Evolutionary conservation across 2,113 vertebrate species (phyloP), one percentile per base, ranked within the genome.

Genomic region (Rhinopithecus roxellana): DNA sequence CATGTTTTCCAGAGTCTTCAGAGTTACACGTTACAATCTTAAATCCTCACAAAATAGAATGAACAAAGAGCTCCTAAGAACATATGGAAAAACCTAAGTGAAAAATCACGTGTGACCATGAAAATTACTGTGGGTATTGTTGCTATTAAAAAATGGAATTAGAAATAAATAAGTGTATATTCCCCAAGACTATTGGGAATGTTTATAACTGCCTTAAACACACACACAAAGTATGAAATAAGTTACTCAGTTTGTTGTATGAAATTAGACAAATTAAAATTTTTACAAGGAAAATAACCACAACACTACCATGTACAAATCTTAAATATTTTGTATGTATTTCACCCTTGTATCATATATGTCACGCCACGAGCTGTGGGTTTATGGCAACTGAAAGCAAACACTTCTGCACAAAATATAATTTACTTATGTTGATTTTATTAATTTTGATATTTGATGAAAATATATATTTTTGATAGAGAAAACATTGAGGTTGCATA

Each of bases 401-500:
- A 38, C 3, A 57, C 3, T 83, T 85, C 16, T 83, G 4, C 90
- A 30, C 30, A 96, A 90, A 92, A 88, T 80, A 3, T 0, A 90
- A 22, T 55, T 94, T 5, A 32, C 90, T 90, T 52, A 30, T 57
- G 6, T 50, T 84, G 70, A 57, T 86, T 92, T 95, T 83, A 80
- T 74, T 95, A 83, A 93, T 92, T 80, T 84, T 95, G 23, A 14
- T 55, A 93, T 89, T 22, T 59, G 55, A 74, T 70, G 18, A 96
- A 86, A 67, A 64, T 90, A 78, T 45, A 90, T 96, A 35, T 57
- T 95, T 95, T 95, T 90, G 90, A 95, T 23, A 55, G 27, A 86
- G 45, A 45, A 93, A 95, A 83, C 9, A 64, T 32, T 75, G 5
- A 2, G 12, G 17, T 82, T 93, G 5, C 7, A 13, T 50, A 16